These are phyloP conservation scores for Seladonia tumulorum DNA, from an alignment of 2,888 invertebrate genomes.

Conservation along the genomic window DNA sequence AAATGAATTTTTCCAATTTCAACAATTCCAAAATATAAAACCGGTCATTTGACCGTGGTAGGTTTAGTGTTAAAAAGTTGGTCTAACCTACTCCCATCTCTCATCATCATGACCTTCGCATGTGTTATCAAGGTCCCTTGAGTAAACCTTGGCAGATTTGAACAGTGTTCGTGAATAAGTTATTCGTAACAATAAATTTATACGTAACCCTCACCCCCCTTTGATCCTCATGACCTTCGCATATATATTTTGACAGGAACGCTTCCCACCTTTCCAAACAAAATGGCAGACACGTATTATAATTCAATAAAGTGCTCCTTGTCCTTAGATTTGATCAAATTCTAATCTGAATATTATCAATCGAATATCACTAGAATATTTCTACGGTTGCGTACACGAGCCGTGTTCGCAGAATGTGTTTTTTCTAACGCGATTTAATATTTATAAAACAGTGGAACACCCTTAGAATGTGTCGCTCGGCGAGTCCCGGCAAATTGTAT, in stretches of 20 bases:
- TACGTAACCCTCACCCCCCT: background rate
- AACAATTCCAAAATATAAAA: too few relatives aligned
- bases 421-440: background rate
- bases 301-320: background rate
- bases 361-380: background rate
- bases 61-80: too few relatives aligned
- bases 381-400: background rate
- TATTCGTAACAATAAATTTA: background rate
- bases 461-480: background rate
- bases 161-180: too few relatives aligned
- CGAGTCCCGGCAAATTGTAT: background rate
- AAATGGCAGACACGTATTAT: too few relatives aligned
- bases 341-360: background rate
- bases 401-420: background rate
- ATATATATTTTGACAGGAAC: background rate
- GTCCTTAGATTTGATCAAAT: background rate
- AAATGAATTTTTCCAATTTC: too few relatives aligned
- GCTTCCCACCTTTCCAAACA: too few relatives aligned
- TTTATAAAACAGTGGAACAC: background rate
- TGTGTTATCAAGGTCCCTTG: too few relatives aligned
- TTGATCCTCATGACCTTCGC: background rate
- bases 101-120: too few relatives aligned
- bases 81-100: too few relatives aligned
- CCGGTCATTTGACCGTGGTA: too few relatives aligned
- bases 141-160: too few relatives aligned